Conservation (phyloP, 2,888 invertebrate species). For the Odontomyia ornata region DNA sequence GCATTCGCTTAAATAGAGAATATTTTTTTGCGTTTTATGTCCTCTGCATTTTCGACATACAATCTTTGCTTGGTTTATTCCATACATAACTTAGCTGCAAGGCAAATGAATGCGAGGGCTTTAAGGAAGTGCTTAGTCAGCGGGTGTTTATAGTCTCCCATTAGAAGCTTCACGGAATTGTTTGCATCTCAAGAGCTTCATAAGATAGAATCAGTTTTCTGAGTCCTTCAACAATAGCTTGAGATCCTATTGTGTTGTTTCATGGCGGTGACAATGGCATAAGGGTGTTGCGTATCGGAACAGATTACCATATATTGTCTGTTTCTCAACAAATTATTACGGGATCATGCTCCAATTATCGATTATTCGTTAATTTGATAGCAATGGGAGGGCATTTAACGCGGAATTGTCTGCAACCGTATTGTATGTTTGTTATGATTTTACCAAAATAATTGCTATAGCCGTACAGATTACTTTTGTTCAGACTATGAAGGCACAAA, state of each 20-base stretch:
- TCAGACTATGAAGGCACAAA: no score
- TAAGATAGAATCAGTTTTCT: slow-evolving; percentile 40
- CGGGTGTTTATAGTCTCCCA: slow-evolving; percentile 26
- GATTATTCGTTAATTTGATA: slow-evolving; percentile 13
- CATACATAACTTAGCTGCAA: slow-evolving; percentile 23
- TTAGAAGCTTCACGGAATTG: slow-evolving; percentile 37
- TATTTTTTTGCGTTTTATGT: slow-evolving; percentile 36
- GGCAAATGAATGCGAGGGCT: slow-evolving; percentile 17
- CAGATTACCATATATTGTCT: not conserved
- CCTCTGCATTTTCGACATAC: slow-evolving; percentile 27
- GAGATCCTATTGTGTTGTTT: slow-evolving; percentile 1
- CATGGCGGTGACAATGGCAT: not conserved
- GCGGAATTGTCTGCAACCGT: no score
- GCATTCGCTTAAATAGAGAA: slow-evolving; percentile 40
- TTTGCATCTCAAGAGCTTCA: slow-evolving; percentile 39
- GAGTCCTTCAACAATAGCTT: not conserved
- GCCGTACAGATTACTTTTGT: no score
- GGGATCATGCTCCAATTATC: slow-evolving; percentile 13
- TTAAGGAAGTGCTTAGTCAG: slow-evolving; percentile 35
- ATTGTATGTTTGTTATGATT: no score
- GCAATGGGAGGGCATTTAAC: no score
- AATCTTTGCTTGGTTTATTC: slow-evolving; percentile 25
- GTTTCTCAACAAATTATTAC: not conserved
- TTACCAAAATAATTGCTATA: no score
- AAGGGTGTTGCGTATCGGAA: not conserved